These are phyloP conservation scores for Percina caprodes DNA, from an alignment of 2,113 vertebrate species.

Conservation along the genomic window DNA sequence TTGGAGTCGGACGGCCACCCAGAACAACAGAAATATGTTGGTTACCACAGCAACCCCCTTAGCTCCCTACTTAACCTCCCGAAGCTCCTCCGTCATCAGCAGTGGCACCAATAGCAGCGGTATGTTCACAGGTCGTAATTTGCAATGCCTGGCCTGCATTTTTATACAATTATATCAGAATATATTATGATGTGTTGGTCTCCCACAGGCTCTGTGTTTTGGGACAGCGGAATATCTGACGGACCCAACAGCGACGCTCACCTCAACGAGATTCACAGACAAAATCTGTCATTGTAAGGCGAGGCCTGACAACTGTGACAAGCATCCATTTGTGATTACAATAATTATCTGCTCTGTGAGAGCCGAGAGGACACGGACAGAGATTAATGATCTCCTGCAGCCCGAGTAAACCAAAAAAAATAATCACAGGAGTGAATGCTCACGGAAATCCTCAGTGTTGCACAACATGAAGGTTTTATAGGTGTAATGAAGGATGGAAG, in stretches of 20 bases:
- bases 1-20: conserved; percentile 82
- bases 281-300: not conserved
- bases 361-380: not conserved
- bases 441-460: conserved; percentile 1
- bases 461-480: conserved; percentile 6
- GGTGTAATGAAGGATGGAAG: not conserved
- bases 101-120: conserved; percentile 59
- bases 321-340: not conserved
- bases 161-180: not conserved
- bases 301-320: not conserved
- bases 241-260: conserved; percentile 71
- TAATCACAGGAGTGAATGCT: not conserved
- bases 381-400: not conserved
- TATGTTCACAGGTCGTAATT: not conserved
- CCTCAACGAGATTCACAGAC: conserved; percentile 69
- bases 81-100: conserved; percentile 71
- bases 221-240: conserved; percentile 69
- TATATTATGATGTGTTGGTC: not conserved
- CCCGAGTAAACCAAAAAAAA: not conserved
- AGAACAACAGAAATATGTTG: conserved; percentile 55
- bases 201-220: conserved; percentile 57
- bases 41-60: conserved; percentile 3
- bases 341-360: not conserved
- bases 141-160: not conserved
- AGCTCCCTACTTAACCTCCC: conserved; percentile 15